Evolutionary conservation across 2,888 invertebrate species (phyloP), one percentile per base, ranked within the genome.

Genomic region (Scaptomyza reducta): DNA sequence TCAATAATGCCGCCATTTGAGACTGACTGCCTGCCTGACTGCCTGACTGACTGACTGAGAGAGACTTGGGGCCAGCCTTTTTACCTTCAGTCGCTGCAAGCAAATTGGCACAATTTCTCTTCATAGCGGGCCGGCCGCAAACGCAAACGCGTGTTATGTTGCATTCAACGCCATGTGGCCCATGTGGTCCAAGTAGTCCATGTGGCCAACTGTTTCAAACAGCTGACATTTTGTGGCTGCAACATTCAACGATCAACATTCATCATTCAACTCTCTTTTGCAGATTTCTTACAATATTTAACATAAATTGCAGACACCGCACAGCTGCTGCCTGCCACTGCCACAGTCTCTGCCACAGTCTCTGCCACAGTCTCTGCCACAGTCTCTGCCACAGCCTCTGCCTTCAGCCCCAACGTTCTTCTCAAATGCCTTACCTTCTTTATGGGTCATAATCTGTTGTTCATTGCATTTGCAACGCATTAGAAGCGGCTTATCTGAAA

Each of bases 91-190:
- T 40, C 18, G 70, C 63, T 65, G 65, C 66, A 62, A 82, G 73
- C 82, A 84, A 84, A 84, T 84, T 87, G 86, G 86, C 88, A 87
- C 83, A 84, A 87, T 84, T 87, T 84, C 83, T 85, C 86, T 77
- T 38, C 35, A 31, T 31, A 42, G 51, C 54, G 62, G 38, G 38
- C 38, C 1, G 16, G 40, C 40, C 40, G 16, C 16, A 40, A 66
- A 22, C 22, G 22, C 22, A 22, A 70, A 70, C 66, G 85, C 73
- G 79, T 83, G 69, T 79, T 86, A 64, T 83, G 76, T 81, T 80
- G 74, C 82, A 81, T 77, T 58, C 69, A 77, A 69, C 61, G 68
- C 74, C 70, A 70, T 70, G 63, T 67, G 74, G 74, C 61, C 29
- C 47, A 47, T 33, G 18, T 55, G 56, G 64, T 22, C 61, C 65